Evolutionary conservation across 2,113 vertebrate genomes (phyloP).

Genomic region (Mormyrus lacerda): DNA sequence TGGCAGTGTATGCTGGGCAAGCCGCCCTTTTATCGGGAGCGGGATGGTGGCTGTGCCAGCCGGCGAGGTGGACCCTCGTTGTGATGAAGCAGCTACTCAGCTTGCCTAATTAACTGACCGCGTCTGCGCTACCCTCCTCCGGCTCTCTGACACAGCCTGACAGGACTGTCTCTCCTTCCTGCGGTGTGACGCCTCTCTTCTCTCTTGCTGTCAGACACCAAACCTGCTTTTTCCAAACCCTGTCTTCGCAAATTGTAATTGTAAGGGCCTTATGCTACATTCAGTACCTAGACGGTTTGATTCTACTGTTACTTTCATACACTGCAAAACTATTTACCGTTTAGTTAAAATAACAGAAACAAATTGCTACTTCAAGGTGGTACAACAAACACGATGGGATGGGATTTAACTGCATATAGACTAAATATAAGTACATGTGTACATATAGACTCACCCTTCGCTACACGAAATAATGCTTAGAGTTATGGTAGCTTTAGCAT

Average conservation of each 20-base stretch:
- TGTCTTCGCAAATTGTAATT: not conserved
- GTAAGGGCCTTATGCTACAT: not conserved
- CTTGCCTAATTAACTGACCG: not conserved
- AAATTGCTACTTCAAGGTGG: not conserved
- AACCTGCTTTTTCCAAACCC: not conserved
- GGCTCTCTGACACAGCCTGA: not conserved
- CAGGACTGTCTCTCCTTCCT: slow-evolving; percentile 3
- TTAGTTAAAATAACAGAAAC: not conserved
- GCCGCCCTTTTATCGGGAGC: slow-evolving; percentile 5
- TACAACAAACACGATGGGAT: not conserved
- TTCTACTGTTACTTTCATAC: not conserved
- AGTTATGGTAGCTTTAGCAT: not conserved
- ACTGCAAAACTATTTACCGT: not conserved
- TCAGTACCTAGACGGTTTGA: not conserved
- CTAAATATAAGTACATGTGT: not conserved
- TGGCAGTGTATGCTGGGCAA: not conserved
- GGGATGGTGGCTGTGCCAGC: not conserved
- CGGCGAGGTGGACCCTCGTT: not conserved
- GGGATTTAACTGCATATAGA: not conserved
- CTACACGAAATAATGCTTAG: not conserved
- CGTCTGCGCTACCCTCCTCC: not conserved
- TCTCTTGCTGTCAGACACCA: not conserved
- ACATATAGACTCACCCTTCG: not conserved
- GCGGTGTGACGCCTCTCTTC: slow-evolving; percentile 1
- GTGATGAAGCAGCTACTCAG: slow-evolving; percentile 1